Conservation (phyloP, 2,888 invertebrate genomes). For the Trachelus iudaicus region DNA sequence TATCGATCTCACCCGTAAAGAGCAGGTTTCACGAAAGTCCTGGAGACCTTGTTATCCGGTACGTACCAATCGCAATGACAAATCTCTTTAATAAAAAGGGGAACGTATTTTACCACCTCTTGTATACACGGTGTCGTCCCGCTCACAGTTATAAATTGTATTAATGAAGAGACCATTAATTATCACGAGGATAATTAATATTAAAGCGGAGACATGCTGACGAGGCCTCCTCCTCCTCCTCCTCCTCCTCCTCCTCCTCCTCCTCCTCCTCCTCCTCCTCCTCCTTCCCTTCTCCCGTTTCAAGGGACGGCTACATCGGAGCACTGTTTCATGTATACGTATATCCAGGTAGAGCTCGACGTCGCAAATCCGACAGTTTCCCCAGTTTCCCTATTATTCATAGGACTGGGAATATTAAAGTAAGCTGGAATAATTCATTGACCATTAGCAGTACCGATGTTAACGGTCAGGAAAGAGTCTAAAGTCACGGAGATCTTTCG, state of each 20-base stretch:
- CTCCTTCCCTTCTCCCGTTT: slow-evolving; percentile 31
- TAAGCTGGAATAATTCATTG: neutral
- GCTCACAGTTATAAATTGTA: slow-evolving; percentile 26
- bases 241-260: slow-evolving; percentile 37
- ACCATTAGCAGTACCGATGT: neutral
- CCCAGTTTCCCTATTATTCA: neutral
- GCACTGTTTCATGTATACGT: neutral
- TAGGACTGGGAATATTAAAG: slow-evolving; percentile 1
- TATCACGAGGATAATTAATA: slow-evolving; percentile 48
- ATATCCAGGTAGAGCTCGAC: neutral
- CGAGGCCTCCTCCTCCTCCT: slow-evolving; percentile 39
- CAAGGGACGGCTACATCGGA: slow-evolving; percentile 1
- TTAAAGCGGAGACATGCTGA: slow-evolving; percentile 44
- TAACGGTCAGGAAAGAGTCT: neutral
- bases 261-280: slow-evolving; percentile 37
- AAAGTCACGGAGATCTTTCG: neutral
- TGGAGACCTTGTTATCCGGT: neutral
- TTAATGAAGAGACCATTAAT: slow-evolving; percentile 47
- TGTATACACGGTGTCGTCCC: slow-evolving; percentile 13
- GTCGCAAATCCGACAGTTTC: slow-evolving; percentile 1
- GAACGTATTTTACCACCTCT: slow-evolving; percentile 6
- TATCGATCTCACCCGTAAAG: neutral
- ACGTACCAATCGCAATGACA: slow-evolving; percentile 1
- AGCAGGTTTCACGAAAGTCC: neutral
- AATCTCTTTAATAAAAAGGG: slow-evolving; percentile 5